Evolutionary conservation across 2,113 vertebrate species (phyloP).

Genomic region (Nerophis lumbriciformis): DNA sequence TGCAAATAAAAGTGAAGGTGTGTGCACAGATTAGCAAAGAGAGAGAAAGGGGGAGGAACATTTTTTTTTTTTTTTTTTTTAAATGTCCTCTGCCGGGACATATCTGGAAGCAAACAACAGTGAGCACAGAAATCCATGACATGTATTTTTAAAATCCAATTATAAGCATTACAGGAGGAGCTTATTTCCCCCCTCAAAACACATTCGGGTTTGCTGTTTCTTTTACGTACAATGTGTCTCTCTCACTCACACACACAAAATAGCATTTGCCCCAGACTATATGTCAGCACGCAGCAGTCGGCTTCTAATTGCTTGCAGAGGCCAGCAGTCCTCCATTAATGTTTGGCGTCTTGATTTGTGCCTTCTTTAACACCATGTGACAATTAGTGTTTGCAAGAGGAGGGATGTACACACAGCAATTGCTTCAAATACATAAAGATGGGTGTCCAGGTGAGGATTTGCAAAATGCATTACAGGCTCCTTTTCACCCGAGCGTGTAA

Average conservation of each 20-base stretch:
- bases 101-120: slow-evolving; percentile 22
- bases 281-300: slow-evolving; percentile 40
- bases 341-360: slow-evolving; percentile 45
- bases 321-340: slow-evolving; percentile 37
- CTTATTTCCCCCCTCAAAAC: slow-evolving; percentile 22
- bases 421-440: slow-evolving; percentile 4
- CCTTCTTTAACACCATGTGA: slow-evolving; percentile 42
- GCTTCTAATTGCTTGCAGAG: slow-evolving; percentile 58
- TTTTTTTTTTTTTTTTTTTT: too few relatives aligned
- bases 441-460: not conserved
- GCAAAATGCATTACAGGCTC: not conserved
- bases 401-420: not conserved
- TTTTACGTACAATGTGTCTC: slow-evolving; percentile 6
- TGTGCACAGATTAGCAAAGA: not conserved
- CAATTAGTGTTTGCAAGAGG: slow-evolving; percentile 33
- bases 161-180: slow-evolving; percentile 42
- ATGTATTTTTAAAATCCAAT: slow-evolving; percentile 66
- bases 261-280: slow-evolving; percentile 18
- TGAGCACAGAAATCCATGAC: slow-evolving; percentile 32
- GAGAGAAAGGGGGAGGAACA: slow-evolving; percentile 4
- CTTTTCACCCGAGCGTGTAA: not conserved
- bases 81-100: slow-evolving; percentile 6
- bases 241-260: not conserved
- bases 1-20: not conserved
- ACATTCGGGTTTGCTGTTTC: slow-evolving; percentile 27